These are phyloP conservation scores for Cossypha caffra DNA, from an alignment of 2,797 vertebrate species.

Conservation along the genomic window DNA sequence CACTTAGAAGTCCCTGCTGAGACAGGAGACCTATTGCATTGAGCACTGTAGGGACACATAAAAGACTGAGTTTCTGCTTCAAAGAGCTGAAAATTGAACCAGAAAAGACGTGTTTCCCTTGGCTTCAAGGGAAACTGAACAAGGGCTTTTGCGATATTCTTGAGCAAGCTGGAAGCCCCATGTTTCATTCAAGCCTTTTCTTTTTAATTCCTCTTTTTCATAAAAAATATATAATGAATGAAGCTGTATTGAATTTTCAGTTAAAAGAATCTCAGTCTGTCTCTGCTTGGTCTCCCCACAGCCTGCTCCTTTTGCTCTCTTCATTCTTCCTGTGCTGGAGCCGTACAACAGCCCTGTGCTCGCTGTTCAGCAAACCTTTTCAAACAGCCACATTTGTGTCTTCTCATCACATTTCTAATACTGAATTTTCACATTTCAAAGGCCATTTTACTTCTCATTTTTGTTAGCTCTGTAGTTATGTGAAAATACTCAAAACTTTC, in stretches of 20 bases:
- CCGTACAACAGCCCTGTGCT: not conserved
- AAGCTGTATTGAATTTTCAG: constrained; percentile 29
- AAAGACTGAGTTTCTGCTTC: constrained; percentile 55
- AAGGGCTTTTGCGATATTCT: constrained; percentile 35
- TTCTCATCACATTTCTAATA: constrained; percentile 30
- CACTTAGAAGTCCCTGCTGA: constrained; percentile 21
- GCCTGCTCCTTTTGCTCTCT: constrained; percentile 4
- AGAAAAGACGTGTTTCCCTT: constrained; percentile 41
- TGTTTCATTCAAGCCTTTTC: constrained; percentile 25
- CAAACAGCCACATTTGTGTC: not conserved
- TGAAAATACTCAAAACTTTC: not conserved
- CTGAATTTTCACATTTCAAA: constrained; percentile 22
- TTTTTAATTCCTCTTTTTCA: constrained; percentile 18
- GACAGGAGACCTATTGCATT: constrained; percentile 30
- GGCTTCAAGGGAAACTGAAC: constrained; percentile 47
- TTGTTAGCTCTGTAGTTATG: not conserved
- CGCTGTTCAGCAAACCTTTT: constrained; percentile 10
- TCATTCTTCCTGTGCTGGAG: not conserved
- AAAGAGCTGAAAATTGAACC: constrained; percentile 50
- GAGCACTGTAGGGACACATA: constrained; percentile 33
- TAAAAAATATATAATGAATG: constrained; percentile 32
- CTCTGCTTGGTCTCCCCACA: not conserved
- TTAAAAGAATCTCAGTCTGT: constrained; percentile 19
- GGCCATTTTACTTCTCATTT: not conserved
- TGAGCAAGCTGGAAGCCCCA: not conserved